phyloP scores from a whole-genome alignment of 2,888 invertebrate species.

The Lepidonotus clava region DNA sequence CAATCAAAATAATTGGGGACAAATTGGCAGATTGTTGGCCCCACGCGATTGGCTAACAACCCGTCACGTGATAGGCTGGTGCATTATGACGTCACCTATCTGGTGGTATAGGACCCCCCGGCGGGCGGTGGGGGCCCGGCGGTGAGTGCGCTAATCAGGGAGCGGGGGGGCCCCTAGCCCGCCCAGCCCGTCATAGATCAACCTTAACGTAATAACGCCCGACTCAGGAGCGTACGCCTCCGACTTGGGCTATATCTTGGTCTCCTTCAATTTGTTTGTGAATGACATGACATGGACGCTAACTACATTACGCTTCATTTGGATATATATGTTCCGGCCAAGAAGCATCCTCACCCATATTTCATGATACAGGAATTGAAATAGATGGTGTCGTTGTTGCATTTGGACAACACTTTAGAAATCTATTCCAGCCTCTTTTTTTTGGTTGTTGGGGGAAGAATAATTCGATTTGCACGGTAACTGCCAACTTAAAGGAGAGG shows the following conservation, averaged over 20 bases:
- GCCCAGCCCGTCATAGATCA: neutral
- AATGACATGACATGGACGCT: neutral
- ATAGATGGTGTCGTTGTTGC: too few species aligned
- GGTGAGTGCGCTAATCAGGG: constrained; percentile 9
- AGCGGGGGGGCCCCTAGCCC: neutral
- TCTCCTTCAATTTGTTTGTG: neutral
- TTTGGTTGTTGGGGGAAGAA: too few species aligned
- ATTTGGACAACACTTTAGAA: too few species aligned
- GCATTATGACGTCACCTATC: constrained; percentile 43
- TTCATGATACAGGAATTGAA: too few species aligned
- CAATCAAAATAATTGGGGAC: constrained; percentile 43
- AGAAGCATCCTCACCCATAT: too few species aligned
- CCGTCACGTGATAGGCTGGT: constrained; percentile 1
- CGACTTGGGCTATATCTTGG: neutral
- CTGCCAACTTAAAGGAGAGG: too few species aligned
- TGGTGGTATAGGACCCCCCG: constrained; percentile 13
- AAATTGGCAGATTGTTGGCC: constrained; percentile 44
- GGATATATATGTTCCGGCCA: too few species aligned
- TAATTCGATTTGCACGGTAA: too few species aligned
- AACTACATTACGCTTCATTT: neutral
- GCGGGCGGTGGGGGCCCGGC: neutral
- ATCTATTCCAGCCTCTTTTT: too few species aligned
- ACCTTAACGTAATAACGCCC: neutral
- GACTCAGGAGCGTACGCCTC: neutral
- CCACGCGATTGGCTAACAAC: constrained; percentile 2